Conservation (phyloP, 2,888 invertebrate genomes). For the Tillus elongatus region DNA sequence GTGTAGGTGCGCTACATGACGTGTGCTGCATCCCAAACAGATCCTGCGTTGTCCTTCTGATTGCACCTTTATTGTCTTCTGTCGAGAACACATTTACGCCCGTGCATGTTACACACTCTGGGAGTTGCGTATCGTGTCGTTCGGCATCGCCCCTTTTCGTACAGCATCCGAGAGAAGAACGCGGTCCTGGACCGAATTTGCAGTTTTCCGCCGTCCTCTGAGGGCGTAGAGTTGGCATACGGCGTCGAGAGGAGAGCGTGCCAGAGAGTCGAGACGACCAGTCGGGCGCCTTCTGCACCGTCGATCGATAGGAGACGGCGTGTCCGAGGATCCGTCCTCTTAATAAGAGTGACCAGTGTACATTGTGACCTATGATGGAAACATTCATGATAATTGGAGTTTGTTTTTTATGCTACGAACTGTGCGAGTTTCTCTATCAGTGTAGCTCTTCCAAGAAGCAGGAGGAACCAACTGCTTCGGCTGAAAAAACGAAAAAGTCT, state of each 20-base stretch:
- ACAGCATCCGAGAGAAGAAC: slow-evolving; percentile 25
- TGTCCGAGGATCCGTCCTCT: too few relatives aligned
- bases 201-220: slow-evolving; percentile 24
- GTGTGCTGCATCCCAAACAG: too few relatives aligned
- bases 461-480: slow-evolving; percentile 23
- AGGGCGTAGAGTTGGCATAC: slow-evolving; percentile 16
- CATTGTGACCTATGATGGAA: slow-evolving; percentile 54
- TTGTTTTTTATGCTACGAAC: slow-evolving; percentile 58
- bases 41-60: too few relatives aligned
- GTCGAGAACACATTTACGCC: too few relatives aligned
- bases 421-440: slow-evolving; percentile 53
- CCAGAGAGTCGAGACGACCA: too few relatives aligned
- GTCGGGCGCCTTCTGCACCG: too few relatives aligned
- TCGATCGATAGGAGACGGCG: too few relatives aligned
- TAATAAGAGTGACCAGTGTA: too few relatives aligned
- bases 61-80: too few relatives aligned
- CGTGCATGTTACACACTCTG: too few relatives aligned
- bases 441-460: slow-evolving; percentile 39
- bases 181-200: slow-evolving; percentile 26
- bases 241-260: too few relatives aligned
- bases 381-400: slow-evolving; percentile 57
- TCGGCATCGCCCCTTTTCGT: slow-evolving; percentile 19
- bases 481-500: slow-evolving; percentile 6
- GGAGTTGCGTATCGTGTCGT: slow-evolving; percentile 26
- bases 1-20: too few relatives aligned